Percentiles rank a stretch among this genome's conserved stretches.
phyloP scores from a whole-genome alignment of 92 coral and sea anemone species.

The Ricordea florida region DNA sequence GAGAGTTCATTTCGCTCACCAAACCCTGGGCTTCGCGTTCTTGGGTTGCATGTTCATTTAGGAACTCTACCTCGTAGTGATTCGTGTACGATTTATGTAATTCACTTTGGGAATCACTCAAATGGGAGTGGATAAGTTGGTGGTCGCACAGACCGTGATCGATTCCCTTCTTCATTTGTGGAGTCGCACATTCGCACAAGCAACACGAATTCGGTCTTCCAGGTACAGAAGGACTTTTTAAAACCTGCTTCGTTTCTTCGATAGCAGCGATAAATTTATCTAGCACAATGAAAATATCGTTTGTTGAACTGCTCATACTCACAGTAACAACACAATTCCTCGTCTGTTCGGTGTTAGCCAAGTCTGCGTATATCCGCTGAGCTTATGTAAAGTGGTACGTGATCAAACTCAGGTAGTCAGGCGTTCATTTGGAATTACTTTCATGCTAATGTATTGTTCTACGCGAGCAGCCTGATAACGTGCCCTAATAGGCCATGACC shows the following conservation, averaged over 20 bases:
- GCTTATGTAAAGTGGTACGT: conserved; percentile 6
- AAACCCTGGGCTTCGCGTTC: conserved; percentile 81
- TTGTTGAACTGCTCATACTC: conserved; percentile 45
- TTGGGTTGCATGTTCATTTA: conserved; percentile 51
- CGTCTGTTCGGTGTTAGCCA: background rate
- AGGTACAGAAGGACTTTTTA: conserved; percentile 82
- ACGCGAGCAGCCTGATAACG: too few species aligned
- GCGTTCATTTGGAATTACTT: too few species aligned
- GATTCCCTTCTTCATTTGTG: conserved; percentile 14
- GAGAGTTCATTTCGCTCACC: conserved; percentile 84
- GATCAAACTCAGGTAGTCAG: background rate
- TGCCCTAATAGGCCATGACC: conserved; percentile 12
- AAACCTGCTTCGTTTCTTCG: conserved; percentile 84
- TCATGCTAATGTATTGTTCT: too few species aligned
- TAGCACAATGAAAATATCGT: conserved; percentile 74
- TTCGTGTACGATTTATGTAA: conserved; percentile 48
- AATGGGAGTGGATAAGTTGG: conserved; percentile 24
- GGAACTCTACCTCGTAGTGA: conserved; percentile 68
- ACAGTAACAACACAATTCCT: background rate
- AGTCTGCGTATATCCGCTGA: conserved; percentile 5
- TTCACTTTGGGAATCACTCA: conserved; percentile 60
- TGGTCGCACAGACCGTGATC: conserved; percentile 22
- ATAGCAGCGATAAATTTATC: conserved; percentile 90
- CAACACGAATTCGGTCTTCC: conserved; percentile 69
- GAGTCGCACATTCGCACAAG: conserved; percentile 20